Conservation (phyloP, 2,888 invertebrate genomes). For the Hartigia nigra region DNA sequence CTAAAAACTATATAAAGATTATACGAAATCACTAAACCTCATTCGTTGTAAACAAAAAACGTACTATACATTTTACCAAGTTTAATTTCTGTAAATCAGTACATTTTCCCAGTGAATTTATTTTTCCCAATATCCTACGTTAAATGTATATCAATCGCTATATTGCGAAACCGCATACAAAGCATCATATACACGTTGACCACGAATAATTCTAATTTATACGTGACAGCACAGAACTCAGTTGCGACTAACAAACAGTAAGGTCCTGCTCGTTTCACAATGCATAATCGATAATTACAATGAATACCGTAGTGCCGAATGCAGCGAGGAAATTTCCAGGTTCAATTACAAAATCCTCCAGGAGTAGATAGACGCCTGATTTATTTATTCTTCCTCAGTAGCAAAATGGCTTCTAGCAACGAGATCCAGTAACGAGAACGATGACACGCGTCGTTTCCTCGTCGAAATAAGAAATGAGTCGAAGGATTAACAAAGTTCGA, state of each 20-base stretch:
- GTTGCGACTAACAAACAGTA: conserved; percentile 10
- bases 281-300: background rate
- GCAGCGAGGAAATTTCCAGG: background rate
- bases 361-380: background rate
- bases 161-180: no score
- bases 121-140: no score
- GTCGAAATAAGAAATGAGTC: background rate
- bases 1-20: no score
- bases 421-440: background rate
- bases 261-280: background rate
- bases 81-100: no score
- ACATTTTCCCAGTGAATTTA: no score
- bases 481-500: background rate
- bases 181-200: no score
- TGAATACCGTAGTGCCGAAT: background rate
- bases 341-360: background rate
- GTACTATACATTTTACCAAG: no score
- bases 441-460: background rate
- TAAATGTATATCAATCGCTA: no score
- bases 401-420: background rate
- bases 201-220: conserved; percentile 38
- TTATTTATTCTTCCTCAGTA: background rate
- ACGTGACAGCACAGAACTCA: conserved; percentile 31
- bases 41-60: no score
- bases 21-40: no score